Evolutionary conservation across 2,797 vertebrate genomes (phyloP), one percentile per base, ranked within the genome.

Genomic region (Periparus ater): DNA sequence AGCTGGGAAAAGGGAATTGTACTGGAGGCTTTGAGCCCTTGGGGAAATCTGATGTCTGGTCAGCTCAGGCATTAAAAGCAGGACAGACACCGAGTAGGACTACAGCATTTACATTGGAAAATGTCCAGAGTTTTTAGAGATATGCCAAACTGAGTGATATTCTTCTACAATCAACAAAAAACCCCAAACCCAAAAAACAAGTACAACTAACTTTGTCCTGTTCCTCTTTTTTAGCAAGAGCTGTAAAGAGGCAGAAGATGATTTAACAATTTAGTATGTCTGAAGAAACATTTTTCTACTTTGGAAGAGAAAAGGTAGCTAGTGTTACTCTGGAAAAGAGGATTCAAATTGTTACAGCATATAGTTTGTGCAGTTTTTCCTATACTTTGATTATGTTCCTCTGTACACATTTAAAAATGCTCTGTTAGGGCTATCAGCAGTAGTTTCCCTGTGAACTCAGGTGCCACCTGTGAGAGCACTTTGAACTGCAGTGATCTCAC

Each of bases 401-500:
- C n/a, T 65, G 17, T 32, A 9, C 5, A 2, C 2, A 4, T 55
- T 75, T 66, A 13, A 58, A 44, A 78, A n/a, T 13, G 15, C 8
- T 34, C 9, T 25, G 23, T 30, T 3, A 1, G 26, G 27, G 29
- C 25, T 6, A 0, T 8, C 8, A 25, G 27, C 27, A 60, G 11
- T 4, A 12, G 61, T 32, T 50, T 54, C 17, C 13, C 20, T 2
- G 5, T 40, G 38, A 63, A 9, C 6, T 12, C 8, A 19, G 38
- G 13, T 65, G 38, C 20, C 17, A 9, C 11, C 34, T 22, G 7
- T 1, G 6, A 44, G 44, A 48, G 18, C 30, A 11, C 7, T 17
- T 32, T 6, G 4, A 7, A 1, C 26, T 27, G 14, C 1, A 0
- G 11, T 12, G 26, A 6, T 32, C 7, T 10, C 6, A n/a, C 30